Conservation (phyloP, 2,797 vertebrate genomes). For the Dendrocincla tyrannina region DNA sequence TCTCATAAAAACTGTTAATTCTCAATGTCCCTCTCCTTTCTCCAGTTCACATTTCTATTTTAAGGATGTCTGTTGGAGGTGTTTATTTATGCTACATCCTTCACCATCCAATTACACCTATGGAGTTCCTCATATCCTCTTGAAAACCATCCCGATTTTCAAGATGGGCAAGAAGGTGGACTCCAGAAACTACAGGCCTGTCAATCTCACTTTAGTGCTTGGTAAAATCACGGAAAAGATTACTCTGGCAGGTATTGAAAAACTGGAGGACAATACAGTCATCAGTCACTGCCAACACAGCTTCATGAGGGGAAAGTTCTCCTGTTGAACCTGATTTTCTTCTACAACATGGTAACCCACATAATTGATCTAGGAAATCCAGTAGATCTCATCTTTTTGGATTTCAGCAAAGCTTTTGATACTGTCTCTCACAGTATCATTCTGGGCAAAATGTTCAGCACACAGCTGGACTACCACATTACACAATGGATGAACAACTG, state of each 20-base stretch:
- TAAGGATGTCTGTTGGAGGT: background rate
- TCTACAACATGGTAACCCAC: background rate
- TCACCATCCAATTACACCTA: background rate
- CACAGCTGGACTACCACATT: background rate
- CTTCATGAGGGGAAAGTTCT: background rate
- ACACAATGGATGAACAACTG: background rate
- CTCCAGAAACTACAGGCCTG: background rate
- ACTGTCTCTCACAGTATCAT: background rate
- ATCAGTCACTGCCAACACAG: fast-evolving
- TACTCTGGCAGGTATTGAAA: background rate
- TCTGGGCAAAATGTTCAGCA: background rate
- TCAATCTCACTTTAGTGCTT: background rate
- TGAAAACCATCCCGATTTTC: background rate
- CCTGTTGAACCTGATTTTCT: background rate
- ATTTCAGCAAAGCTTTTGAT: background rate
- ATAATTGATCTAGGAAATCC: background rate
- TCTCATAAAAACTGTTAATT: background rate
- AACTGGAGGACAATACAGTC: background rate
- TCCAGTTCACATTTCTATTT: background rate
- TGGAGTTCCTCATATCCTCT: background rate
- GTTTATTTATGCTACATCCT: background rate
- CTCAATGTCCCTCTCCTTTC: background rate
- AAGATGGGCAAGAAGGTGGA: background rate
- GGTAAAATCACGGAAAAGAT: background rate
- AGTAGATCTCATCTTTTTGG: background rate